Conservation (phyloP, 2,888 invertebrate genomes). For the Eubasilissa splendida region DNA sequence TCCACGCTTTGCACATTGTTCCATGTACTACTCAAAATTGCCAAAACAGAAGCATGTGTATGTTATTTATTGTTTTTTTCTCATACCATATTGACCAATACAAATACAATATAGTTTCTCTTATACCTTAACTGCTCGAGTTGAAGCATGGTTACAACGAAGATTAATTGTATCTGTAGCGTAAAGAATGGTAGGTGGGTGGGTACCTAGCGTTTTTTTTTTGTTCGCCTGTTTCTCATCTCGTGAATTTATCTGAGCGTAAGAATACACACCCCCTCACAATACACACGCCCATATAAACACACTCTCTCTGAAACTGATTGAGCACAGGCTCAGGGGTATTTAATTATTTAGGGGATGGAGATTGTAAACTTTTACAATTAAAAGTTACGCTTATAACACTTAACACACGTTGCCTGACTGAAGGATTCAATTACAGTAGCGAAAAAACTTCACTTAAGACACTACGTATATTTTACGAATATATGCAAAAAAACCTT, state of each 20-base stretch:
- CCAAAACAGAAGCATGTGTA: too few relatives aligned
- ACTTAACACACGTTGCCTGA: neutral
- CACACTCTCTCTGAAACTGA: conserved; percentile 1
- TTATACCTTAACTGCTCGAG: neutral
- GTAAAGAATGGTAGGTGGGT: neutral
- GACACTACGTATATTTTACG: too few relatives aligned
- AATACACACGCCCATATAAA: neutral
- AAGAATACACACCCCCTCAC: neutral
- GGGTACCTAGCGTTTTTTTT: neutral
- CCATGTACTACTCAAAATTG: too few relatives aligned
- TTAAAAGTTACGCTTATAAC: neutral
- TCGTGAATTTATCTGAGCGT: conserved; percentile 13
- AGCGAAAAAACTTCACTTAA: neutral
- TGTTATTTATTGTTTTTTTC: too few relatives aligned
- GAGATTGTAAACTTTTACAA: conserved; percentile 3
- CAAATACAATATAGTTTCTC: too few relatives aligned
- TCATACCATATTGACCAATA: too few relatives aligned
- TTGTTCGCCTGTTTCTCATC: conserved; percentile 14
- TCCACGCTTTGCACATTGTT: too few relatives aligned
- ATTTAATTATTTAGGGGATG: conserved; percentile 1
- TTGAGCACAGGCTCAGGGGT: neutral
- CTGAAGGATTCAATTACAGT: neutral
- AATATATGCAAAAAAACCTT: too few relatives aligned
- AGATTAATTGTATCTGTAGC: conserved; percentile 8
- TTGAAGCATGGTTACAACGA: conserved; percentile 4